phyloP scores from a whole-genome alignment of 2,797 vertebrate genomes.

The Acrossocheilus fasciatus region DNA sequence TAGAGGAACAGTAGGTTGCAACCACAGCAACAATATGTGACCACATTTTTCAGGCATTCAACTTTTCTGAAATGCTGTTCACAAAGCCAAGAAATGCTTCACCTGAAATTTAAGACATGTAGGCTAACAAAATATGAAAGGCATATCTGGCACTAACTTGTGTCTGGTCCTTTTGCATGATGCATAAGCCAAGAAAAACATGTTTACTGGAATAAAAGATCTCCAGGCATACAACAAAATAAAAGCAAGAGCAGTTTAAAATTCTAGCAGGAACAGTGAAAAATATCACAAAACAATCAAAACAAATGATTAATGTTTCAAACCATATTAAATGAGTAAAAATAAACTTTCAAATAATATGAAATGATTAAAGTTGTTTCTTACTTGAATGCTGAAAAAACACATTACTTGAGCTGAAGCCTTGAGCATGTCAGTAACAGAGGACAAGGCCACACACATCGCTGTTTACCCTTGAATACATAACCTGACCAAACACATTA shows the following conservation, averaged over 20 bases:
- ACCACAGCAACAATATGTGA: not conserved
- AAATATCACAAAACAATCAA: not conserved
- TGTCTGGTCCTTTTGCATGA: not conserved
- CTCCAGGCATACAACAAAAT: not conserved
- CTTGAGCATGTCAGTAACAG: conserved; percentile 54
- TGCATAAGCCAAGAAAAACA: not conserved
- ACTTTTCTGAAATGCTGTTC: not conserved
- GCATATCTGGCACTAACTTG: not conserved
- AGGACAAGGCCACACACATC: conserved; percentile 57
- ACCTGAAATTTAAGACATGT: not conserved
- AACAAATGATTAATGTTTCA: not conserved
- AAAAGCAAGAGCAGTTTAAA: not conserved
- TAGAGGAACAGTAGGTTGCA: not conserved
- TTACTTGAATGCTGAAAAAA: conserved; percentile 20
- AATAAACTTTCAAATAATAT: conserved; percentile 6
- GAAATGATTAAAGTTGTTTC: conserved; percentile 1
- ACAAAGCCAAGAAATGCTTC: not conserved
- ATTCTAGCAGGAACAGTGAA: not conserved
- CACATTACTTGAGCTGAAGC: conserved; percentile 40
- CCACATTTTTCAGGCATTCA: not conserved
- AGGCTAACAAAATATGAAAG: not conserved
- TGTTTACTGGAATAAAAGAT: not conserved
- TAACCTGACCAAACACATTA: conserved; percentile 13
- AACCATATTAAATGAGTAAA: conserved; percentile 1
- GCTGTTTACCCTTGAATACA: conserved; percentile 16